phyloP scores from a whole-genome alignment of 1,140 invertebrate species.

The Penaeus vannamei region DNA sequence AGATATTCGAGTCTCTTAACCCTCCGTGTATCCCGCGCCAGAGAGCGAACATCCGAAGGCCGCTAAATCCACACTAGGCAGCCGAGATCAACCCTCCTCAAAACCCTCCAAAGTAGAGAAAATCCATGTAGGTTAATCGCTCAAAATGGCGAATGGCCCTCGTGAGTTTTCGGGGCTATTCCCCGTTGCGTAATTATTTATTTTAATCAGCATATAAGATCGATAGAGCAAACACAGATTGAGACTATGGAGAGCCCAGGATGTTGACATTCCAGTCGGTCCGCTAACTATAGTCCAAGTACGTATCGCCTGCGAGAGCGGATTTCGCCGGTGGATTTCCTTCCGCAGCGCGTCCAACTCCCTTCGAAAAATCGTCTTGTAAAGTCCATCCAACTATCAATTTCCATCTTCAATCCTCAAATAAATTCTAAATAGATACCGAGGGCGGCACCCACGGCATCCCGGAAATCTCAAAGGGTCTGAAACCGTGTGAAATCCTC shows the following conservation, averaged over 20 bases:
- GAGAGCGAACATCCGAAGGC: no score
- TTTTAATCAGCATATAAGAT: constrained; percentile 52
- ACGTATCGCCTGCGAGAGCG: no score
- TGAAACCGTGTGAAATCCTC: constrained; percentile 8
- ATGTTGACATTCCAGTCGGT: constrained; percentile 40
- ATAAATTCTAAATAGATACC: no score
- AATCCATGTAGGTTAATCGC: not conserved
- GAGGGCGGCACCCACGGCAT: not conserved
- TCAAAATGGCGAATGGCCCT: not conserved
- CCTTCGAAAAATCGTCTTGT: no score
- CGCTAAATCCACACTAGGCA: no score
- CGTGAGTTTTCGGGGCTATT: not conserved
- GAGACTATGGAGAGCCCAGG: constrained; percentile 8
- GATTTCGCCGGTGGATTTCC: no score
- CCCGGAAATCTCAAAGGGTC: not conserved
- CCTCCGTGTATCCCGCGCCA: no score
- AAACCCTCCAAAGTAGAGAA: constrained; percentile 19
- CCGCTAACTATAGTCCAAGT: constrained; percentile 20
- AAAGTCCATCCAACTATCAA: no score
- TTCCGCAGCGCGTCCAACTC: no score
- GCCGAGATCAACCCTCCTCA: not conserved
- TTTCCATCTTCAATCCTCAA: no score
- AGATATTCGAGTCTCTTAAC: no score
- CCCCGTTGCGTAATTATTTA: constrained; percentile 43
- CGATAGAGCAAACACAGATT: constrained; percentile 40